Evolutionary conservation across 2,888 invertebrate species (phyloP).

Genomic region (Autographa gamma): DNA sequence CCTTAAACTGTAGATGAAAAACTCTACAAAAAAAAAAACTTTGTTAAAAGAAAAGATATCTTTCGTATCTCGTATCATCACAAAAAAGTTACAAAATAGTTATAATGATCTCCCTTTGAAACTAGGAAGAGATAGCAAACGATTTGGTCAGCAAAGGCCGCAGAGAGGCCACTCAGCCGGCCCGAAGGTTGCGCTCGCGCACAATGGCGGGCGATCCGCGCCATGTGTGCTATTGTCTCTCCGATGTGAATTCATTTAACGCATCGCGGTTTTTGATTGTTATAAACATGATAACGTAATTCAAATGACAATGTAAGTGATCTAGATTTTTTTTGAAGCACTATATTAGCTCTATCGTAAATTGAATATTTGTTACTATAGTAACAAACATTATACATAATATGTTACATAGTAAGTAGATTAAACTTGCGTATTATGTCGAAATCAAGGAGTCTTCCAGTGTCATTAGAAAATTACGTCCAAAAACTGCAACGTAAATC

Average conservation of each 20-base stretch:
- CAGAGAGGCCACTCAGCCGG: constrained; percentile 49
- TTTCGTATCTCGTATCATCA: background rate
- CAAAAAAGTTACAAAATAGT: background rate
- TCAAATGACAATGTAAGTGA: background rate
- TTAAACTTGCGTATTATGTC: no score
- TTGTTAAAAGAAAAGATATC: background rate
- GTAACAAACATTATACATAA: no score
- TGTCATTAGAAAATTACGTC: no score
- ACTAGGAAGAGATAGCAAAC: constrained; percentile 58
- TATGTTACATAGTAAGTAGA: no score
- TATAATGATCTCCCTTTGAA: constrained; percentile 13
- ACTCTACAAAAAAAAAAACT: background rate
- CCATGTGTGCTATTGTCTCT: constrained; percentile 41
- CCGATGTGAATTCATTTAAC: constrained; percentile 50
- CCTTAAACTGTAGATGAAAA: background rate
- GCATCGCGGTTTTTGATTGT: constrained; percentile 27
- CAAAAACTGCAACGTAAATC: no score
- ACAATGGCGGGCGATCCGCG: constrained; percentile 48
- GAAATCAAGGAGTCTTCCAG: no score
- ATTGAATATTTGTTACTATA: no score
- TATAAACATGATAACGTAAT: background rate
- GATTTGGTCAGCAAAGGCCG: constrained; percentile 52
- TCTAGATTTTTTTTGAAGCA: background rate
- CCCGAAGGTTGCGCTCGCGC: constrained; percentile 52
- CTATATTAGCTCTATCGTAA: no score